Conservation (phyloP, 2,888 invertebrate genomes). For the Odontocerum albicorne region DNA sequence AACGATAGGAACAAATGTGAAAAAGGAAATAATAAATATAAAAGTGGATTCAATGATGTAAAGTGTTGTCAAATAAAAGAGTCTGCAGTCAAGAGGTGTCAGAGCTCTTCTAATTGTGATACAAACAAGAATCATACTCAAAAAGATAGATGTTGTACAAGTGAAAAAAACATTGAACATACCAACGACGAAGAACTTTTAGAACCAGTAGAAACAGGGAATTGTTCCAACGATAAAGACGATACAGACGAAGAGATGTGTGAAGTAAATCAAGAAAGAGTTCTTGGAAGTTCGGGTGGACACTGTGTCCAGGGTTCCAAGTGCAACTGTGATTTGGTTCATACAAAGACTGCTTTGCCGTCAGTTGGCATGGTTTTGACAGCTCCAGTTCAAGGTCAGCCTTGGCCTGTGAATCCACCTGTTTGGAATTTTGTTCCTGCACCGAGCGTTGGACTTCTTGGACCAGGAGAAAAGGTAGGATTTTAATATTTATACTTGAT, state of each 20-base stretch:
- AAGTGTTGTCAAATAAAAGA: no score
- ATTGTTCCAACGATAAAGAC: not conserved
- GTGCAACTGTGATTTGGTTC: constrained; percentile 8
- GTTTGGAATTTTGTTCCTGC: constrained; percentile 25
- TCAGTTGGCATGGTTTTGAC: constrained; percentile 14
- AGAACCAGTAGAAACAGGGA: no score
- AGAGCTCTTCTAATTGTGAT: no score
- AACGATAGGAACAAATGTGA: not conserved
- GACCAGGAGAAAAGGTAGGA: constrained; percentile 22
- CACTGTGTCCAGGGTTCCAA: not conserved
- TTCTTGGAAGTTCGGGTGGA: not conserved
- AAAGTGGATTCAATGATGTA: no score
- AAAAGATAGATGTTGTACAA: no score
- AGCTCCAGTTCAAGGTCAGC: constrained; percentile 1
- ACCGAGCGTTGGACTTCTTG: not conserved
- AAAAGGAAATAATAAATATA: no score
- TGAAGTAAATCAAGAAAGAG: not conserved
- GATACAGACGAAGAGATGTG: constrained; percentile 1
- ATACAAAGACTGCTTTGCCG: not conserved
- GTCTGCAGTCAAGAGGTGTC: no score
- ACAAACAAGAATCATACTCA: no score
- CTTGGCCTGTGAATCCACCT: constrained; percentile 13
- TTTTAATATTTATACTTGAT: no score
- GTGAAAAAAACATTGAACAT: no score
- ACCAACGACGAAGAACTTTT: no score